Base-by-base conservation (phyloP, 2,797 vertebrate species). In the Neosilurus mollespiculum region DNA sequence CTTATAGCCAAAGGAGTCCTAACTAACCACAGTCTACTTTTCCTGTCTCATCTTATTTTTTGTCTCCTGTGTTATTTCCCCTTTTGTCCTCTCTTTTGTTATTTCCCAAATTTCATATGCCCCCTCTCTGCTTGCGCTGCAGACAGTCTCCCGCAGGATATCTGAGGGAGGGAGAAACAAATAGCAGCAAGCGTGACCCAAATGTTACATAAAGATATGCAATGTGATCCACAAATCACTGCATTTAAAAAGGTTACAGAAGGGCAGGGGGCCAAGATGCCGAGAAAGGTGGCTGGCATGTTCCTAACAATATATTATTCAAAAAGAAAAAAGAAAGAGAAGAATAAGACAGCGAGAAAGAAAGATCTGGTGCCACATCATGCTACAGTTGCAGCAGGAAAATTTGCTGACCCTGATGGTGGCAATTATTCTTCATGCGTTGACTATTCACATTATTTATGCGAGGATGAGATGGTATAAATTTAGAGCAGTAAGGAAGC, bases 391-490 rank as follows among this genome's bases (percentile, higher is more conserved):
- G 66, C 80, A 80, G 80, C n/a, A 51, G 82, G 79, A 76, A 79
- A 87, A 84, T 84, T 84, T 79, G 84, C 87, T 89, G 87, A 84
- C 85, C 83, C 82, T 82, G 82, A 85, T 79, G 85, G 71, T 81
- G 67, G 83, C 86, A 81, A 82, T 85, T 85, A 87, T 85, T 89
- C 88, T 83, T 82, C 82, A 71, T 78, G 75, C n/a, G 67, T 77
- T 83, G 83, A 87, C 88, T 85, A 78, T 71, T 86, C 69, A 20
- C 69, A 81, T 89, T 87, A 87, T 88, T 89, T 88, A 89, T 88
- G 88, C 73, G 75, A 84, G 64, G 78, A 58, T 79, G 83, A 85
- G 85, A 84, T 54, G 76, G 71, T 56, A 81, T 85, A 86, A 88
- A 86, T 87, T 78, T 82, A 84, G 86, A 66, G 53, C 62, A 51